Percentiles rank a stretch among this genome's conserved stretches.
These are phyloP conservation scores for Gymnopithys bicolor DNA, from an alignment of 2,797 vertebrate genomes.

Conservation along the genomic window DNA sequence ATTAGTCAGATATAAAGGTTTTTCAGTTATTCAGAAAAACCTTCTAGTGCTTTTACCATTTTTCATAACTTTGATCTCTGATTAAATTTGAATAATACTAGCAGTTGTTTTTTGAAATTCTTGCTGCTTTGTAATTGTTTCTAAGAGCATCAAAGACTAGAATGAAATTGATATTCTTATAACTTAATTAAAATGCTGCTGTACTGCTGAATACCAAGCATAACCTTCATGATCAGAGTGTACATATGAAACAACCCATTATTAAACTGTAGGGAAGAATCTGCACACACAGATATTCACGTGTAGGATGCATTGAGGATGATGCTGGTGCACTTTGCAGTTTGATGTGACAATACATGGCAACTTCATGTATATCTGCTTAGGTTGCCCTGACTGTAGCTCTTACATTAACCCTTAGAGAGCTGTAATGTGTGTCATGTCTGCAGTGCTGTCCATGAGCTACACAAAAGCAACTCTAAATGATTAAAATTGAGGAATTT, in stretches of 20 bases:
- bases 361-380: neutral
- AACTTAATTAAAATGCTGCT: neutral
- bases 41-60: neutral
- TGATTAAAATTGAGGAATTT: neutral
- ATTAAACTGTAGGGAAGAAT: neutral
- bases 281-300: neutral
- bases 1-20: neutral
- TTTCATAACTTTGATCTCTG: conserved; percentile 42
- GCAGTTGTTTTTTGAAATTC: conserved; percentile 8
- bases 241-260: neutral
- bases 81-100: conserved; percentile 30
- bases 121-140: conserved; percentile 7
- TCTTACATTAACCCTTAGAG: neutral
- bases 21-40: conserved; percentile 5
- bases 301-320: neutral
- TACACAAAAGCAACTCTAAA: neutral
- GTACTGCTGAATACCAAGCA: neutral
- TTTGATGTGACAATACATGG: neutral
- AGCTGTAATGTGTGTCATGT: neutral
- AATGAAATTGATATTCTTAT: conserved; percentile 3
- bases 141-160: conserved; percentile 19
- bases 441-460: neutral
- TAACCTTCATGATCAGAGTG: neutral
- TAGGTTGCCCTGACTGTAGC: neutral
- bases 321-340: neutral